Conservation (phyloP, 2,888 invertebrate genomes). For the Eupithecia subfuscata region DNA sequence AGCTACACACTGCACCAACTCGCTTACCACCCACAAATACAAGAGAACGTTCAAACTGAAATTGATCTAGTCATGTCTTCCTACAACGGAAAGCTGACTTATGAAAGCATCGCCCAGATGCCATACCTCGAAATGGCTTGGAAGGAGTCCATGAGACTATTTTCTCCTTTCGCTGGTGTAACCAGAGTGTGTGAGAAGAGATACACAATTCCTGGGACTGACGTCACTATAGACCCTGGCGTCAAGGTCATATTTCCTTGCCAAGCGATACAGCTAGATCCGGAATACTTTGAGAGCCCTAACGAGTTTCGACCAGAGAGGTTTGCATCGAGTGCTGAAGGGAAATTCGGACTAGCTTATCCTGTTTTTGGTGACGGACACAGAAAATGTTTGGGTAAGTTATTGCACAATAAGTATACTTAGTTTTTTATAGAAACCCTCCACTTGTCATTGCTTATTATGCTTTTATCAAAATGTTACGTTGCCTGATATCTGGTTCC, state of each 20-base stretch:
- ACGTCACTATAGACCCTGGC: constrained; percentile 51
- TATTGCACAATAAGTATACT: not conserved
- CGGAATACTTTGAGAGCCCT: constrained; percentile 52
- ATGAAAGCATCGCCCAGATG: constrained; percentile 52
- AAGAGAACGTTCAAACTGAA: constrained; percentile 57
- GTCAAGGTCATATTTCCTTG: constrained; percentile 49
- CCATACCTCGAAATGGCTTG: constrained; percentile 48
- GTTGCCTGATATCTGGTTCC: too few relatives aligned
- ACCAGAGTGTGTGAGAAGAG: constrained; percentile 45
- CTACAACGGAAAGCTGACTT: constrained; percentile 48
- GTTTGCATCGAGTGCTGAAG: constrained; percentile 44
- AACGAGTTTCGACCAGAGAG: constrained; percentile 53
- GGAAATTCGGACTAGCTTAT: constrained; percentile 42
- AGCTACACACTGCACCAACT: constrained; percentile 55
- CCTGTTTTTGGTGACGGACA: constrained; percentile 54
- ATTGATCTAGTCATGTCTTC: constrained; percentile 51
- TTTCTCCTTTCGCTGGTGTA: constrained; percentile 48
- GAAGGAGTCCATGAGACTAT: constrained; percentile 53
- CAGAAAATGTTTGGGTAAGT: constrained; percentile 50
- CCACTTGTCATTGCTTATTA: not conserved
- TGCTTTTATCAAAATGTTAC: too few relatives aligned
- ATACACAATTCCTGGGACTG: constrained; percentile 48
- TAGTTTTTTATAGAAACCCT: not conserved
- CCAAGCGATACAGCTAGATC: constrained; percentile 53
- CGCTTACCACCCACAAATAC: constrained; percentile 58